These are phyloP conservation scores for Acrobasis repandana DNA, from an alignment of 2,888 invertebrate genomes.

Conservation along the genomic window DNA sequence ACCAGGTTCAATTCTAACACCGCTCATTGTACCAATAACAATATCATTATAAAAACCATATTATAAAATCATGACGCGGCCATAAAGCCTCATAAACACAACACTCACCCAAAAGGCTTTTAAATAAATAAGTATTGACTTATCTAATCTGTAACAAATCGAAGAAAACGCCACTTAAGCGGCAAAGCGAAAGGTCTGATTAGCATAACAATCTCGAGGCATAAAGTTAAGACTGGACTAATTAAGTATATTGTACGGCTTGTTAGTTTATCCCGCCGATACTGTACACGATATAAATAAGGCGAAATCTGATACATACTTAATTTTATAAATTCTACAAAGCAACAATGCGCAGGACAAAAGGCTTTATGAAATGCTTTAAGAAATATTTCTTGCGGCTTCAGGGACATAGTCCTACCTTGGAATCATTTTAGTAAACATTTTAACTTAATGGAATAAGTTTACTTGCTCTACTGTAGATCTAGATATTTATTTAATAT, in stretches of 20 bases:
- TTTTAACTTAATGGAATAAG: too few relatives aligned
- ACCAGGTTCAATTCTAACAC: too few relatives aligned
- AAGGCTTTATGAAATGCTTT: slow-evolving; percentile 27
- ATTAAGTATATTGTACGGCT: slow-evolving; percentile 65
- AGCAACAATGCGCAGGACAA: slow-evolving; percentile 24
- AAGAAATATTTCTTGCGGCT: neutral
- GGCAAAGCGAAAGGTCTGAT: slow-evolving; percentile 55
- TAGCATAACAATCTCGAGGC: slow-evolving; percentile 77
- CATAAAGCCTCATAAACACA: slow-evolving; percentile 26
- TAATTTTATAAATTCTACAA: slow-evolving; percentile 38
- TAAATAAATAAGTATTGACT: slow-evolving; percentile 36
- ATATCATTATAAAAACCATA: too few relatives aligned
- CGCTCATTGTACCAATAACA: too few relatives aligned
- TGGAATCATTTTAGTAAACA: too few relatives aligned
- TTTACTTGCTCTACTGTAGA: too few relatives aligned
- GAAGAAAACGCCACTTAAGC: slow-evolving; percentile 72
- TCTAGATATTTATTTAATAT: too few relatives aligned
- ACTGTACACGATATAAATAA: slow-evolving; percentile 53
- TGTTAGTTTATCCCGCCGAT: slow-evolving; percentile 53
- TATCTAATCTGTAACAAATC: slow-evolving; percentile 75
- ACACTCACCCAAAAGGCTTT: slow-evolving; percentile 40
- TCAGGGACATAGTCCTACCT: neutral
- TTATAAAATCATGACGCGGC: slow-evolving; percentile 7
- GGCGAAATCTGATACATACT: slow-evolving; percentile 52
- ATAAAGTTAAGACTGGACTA: slow-evolving; percentile 78